phyloP scores from a whole-genome alignment of 2,888 invertebrate genomes.

The Callyntrura guangdongensis region DNA sequence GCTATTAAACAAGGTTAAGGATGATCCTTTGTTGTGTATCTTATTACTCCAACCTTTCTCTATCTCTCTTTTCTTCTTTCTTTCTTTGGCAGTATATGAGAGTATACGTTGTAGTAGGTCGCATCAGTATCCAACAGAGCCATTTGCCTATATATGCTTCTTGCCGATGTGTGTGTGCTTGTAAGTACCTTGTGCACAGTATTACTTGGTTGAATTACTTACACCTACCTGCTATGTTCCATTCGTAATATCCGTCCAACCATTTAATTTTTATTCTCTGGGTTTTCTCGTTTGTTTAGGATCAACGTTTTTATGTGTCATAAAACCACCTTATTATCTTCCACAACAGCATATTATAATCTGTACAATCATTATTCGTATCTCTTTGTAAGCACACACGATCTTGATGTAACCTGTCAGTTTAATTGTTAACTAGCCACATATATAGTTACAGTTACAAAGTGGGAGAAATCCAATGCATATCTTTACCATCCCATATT shows the following conservation, averaged over 20 bases:
- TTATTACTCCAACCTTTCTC: conserved; percentile 54
- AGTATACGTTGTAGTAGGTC: background rate
- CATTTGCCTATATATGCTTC: conserved; percentile 59
- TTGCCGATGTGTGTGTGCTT: conserved; percentile 40
- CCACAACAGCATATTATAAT: conserved; percentile 48
- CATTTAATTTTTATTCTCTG: conserved; percentile 31
- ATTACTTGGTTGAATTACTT: conserved; percentile 40
- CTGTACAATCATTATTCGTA: background rate
- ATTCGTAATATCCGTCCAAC: background rate
- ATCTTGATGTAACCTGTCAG: conserved; percentile 71
- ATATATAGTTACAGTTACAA: background rate
- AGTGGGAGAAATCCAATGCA: background rate
- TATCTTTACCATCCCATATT: background rate
- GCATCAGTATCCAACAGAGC: conserved; percentile 70
- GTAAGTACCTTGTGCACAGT: conserved; percentile 38
- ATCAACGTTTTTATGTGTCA: conserved; percentile 69
- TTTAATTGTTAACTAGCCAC: conserved; percentile 68
- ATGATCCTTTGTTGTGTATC: conserved; percentile 75
- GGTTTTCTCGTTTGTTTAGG: conserved; percentile 71
- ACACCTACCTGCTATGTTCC: conserved; percentile 55
- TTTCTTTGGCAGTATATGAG: background rate
- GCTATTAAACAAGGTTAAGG: conserved; percentile 79
- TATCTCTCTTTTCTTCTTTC: conserved; percentile 2
- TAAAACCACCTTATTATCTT: conserved; percentile 73
- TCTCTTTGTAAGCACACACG: conserved; percentile 36